Evolutionary conservation across 2,888 invertebrate species (phyloP).

Genomic region (Sturmia bella): DNA sequence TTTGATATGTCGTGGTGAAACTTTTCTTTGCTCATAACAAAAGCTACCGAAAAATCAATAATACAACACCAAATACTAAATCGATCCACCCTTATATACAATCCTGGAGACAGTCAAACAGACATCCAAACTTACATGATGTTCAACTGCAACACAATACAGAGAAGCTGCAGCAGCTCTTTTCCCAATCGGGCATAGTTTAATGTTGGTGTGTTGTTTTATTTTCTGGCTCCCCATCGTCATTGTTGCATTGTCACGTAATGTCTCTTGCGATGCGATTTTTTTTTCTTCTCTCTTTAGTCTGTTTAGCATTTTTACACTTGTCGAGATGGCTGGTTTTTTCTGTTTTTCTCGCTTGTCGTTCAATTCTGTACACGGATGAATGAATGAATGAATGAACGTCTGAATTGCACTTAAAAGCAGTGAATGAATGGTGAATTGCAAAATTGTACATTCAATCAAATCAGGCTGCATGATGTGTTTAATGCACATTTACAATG

Average conservation of each 20-base stretch:
- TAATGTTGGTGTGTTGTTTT: slow-evolving; percentile 30
- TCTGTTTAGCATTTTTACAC: slow-evolving; percentile 65
- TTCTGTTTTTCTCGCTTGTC: slow-evolving; percentile 17
- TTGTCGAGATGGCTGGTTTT: slow-evolving; percentile 37
- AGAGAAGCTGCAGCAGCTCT: slow-evolving; percentile 1
- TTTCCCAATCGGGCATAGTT: slow-evolving; percentile 35
- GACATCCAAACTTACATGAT: slow-evolving; percentile 10
- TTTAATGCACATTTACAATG: slow-evolving; percentile 44
- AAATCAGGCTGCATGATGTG: slow-evolving; percentile 54
- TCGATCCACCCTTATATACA: slow-evolving; percentile 34
- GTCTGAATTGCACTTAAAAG: slow-evolving; percentile 26
- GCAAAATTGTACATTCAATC: slow-evolving; percentile 57
- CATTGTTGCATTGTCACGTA: slow-evolving; percentile 68
- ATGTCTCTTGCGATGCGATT: slow-evolving; percentile 44
- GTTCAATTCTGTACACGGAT: not conserved
- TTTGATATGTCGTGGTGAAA: no score
- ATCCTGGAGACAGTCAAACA: slow-evolving; percentile 25
- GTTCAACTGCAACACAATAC: not conserved
- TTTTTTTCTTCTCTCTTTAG: slow-evolving; percentile 24
- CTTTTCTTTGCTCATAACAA: no score
- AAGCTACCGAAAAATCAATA: no score
- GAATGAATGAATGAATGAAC: slow-evolving; percentile 28
- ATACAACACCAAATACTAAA: no score
- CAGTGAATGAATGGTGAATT: slow-evolving; percentile 37
- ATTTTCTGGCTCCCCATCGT: slow-evolving; percentile 44